Percentiles rank a stretch among this genome's conserved stretches.
Conservation (phyloP, 2,797 vertebrate species). For the Oceanodroma leucorhoa region DNA sequence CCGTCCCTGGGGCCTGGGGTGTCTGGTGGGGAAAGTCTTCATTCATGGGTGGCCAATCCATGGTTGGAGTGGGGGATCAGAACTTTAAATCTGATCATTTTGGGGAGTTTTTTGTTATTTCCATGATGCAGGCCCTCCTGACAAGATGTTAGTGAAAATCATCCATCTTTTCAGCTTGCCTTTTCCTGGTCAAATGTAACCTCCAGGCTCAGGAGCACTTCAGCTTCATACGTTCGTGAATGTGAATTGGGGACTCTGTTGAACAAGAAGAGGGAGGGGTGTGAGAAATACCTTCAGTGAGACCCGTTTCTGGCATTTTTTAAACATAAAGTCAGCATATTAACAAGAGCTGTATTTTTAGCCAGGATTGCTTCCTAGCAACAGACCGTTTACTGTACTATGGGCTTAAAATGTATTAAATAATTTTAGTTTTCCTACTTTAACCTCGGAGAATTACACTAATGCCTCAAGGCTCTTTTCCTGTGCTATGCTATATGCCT, state of each 20-base stretch:
- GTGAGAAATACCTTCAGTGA: background rate
- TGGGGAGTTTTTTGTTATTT: background rate
- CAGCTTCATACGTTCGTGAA: background rate
- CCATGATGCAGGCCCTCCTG: background rate
- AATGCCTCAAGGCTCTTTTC: slow-evolving; percentile 45
- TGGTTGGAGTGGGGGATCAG: background rate
- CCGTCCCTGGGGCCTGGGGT: background rate
- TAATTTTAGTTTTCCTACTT: slow-evolving; percentile 65
- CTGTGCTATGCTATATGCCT: slow-evolving; percentile 9
- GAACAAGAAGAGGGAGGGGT: background rate
- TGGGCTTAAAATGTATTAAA: slow-evolving; percentile 59
- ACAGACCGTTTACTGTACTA: slow-evolving; percentile 19
- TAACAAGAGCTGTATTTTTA: slow-evolving; percentile 41
- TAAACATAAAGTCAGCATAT: background rate
- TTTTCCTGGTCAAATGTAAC: background rate
- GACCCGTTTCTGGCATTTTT: background rate
- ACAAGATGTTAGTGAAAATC: background rate
- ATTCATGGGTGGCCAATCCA: background rate
- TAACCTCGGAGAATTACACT: slow-evolving; percentile 58
- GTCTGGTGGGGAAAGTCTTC: background rate
- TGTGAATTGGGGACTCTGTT: fast-evolving
- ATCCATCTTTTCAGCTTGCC: background rate
- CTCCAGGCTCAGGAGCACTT: background rate
- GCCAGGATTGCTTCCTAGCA: slow-evolving; percentile 40
- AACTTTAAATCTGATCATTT: background rate